phyloP scores from a whole-genome alignment of 2,888 invertebrate genomes.

The Tetragnatha montana region DNA sequence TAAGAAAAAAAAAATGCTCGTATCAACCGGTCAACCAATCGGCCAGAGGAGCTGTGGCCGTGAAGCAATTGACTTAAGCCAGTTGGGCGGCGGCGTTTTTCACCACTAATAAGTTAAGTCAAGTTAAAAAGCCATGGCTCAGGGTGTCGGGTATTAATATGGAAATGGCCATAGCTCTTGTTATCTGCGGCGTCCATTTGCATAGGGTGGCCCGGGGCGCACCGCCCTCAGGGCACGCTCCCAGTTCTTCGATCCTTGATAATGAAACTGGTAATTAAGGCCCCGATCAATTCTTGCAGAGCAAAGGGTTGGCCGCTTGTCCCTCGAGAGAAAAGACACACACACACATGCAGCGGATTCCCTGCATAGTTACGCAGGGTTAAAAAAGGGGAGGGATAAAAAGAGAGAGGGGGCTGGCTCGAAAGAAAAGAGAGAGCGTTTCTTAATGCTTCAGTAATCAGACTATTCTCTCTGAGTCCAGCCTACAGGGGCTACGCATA shows the following conservation, averaged over 20 bases:
- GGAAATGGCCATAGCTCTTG: slow-evolving; percentile 70
- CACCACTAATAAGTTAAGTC: slow-evolving; percentile 24
- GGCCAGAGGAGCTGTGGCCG: no score
- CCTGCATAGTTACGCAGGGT: slow-evolving; percentile 66
- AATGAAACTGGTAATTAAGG: slow-evolving; percentile 72
- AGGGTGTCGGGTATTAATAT: slow-evolving; percentile 68
- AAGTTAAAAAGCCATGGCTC: slow-evolving; percentile 50
- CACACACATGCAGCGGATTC: slow-evolving; percentile 52
- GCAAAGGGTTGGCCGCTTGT: slow-evolving; percentile 71
- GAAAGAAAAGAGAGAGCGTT: slow-evolving; percentile 68
- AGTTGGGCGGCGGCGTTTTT: no score
- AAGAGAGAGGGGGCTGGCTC: slow-evolving; percentile 37
- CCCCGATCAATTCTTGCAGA: slow-evolving; percentile 71
- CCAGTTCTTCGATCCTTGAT: slow-evolving; percentile 71
- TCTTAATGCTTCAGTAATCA: slow-evolving; percentile 72
- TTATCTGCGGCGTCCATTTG: slow-evolving; percentile 66
- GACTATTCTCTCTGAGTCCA: slow-evolving; percentile 69
- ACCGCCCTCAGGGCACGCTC: slow-evolving; percentile 68
- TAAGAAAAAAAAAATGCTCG: no score
- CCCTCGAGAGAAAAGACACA: slow-evolving; percentile 63
- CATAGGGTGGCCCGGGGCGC: slow-evolving; percentile 67
- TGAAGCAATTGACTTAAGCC: no score
- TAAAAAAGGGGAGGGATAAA: slow-evolving; percentile 69
- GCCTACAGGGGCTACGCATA: slow-evolving; percentile 71
- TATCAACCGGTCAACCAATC: no score